Conservation (phyloP, 2,888 invertebrate species). For the Tenthredo livida region DNA sequence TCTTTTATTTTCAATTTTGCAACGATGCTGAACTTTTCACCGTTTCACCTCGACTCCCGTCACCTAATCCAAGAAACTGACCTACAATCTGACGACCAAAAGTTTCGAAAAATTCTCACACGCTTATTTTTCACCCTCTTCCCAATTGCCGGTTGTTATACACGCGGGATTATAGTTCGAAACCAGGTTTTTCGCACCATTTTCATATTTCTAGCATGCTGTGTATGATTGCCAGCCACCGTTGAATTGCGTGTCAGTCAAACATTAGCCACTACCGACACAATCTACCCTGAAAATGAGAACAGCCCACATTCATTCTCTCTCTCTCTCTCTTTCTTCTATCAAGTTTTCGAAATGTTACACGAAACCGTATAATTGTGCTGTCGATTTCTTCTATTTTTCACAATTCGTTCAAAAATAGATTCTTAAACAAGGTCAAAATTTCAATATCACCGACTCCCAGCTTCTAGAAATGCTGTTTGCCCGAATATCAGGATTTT, state of each 20-base stretch:
- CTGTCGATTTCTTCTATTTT: background rate
- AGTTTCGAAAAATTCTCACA: background rate
- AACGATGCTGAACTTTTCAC: background rate
- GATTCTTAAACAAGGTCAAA: too few species aligned
- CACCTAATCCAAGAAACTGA: background rate
- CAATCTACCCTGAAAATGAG: slow-evolving; percentile 75
- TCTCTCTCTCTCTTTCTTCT: background rate
- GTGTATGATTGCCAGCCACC: slow-evolving; percentile 4
- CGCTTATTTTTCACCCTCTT: background rate
- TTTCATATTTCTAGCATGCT: slow-evolving; percentile 28
- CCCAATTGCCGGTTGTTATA: background rate
- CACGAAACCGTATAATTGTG: background rate
- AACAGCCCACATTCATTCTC: background rate
- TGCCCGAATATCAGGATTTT: too few species aligned
- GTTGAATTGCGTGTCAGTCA: slow-evolving; percentile 68
- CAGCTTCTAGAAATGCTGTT: too few species aligned
- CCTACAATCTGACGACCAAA: background rate
- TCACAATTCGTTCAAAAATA: too few species aligned
- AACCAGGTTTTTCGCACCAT: slow-evolving; percentile 21
- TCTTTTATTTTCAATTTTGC: background rate
- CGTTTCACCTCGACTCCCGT: background rate
- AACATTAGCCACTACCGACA: slow-evolving; percentile 71
- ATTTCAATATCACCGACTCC: too few species aligned
- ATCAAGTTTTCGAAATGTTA: background rate
- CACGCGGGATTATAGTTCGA: background rate